Evolutionary conservation across 2,113 vertebrate species (phyloP), one percentile per base, ranked within the genome.

Genomic region (Phaethornis superciliosus): DNA sequence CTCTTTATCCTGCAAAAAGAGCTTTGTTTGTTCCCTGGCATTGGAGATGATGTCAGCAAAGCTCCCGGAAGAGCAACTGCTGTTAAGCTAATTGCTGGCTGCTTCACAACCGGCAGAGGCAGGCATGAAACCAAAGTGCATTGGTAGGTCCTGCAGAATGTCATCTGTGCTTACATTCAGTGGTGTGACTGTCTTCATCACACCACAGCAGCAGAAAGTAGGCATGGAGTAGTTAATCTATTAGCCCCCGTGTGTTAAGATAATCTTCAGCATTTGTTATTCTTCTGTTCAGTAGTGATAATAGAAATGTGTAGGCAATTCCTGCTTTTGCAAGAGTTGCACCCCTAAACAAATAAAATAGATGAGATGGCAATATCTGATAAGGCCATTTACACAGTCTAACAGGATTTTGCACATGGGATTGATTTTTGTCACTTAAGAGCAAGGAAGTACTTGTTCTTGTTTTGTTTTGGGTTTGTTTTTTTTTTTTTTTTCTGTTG

Each of bases 1-100:
- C 93, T 95, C 96, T 96, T 96, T 96, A 95, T 95, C 79, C 94
- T 59, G 84, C 69, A 91, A 71, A 94, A 95, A 92, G 91, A 94
- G 94, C 94, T 96, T 96, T 95, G 88, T 96, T 97, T 97, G 93
- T 96, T 97, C 93, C 89, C 90, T 94, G 91, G 93, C 93, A 92
- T 63, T 95, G 82, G 58, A 93, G 91, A 96, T 96, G 96, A 97
- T 97, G 95, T 96, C 96, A 97, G 95, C 94, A 97, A 93, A 96
- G 91, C 93, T 96, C 88, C 95, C 76, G 91, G 93, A 96, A 97
- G 94, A 96, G 91, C 93, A 85, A 94, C 88, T 97, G 93, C 95
- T 96, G 80, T 81, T 94, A 67, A 47, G 89, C 64, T 96, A 96
- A 96, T 96, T 95, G 93, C 76, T 95, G 76, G 86, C 93, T 96